Conservation (phyloP, 2,888 invertebrate genomes). For the Platycnemis pennipes region DNA sequence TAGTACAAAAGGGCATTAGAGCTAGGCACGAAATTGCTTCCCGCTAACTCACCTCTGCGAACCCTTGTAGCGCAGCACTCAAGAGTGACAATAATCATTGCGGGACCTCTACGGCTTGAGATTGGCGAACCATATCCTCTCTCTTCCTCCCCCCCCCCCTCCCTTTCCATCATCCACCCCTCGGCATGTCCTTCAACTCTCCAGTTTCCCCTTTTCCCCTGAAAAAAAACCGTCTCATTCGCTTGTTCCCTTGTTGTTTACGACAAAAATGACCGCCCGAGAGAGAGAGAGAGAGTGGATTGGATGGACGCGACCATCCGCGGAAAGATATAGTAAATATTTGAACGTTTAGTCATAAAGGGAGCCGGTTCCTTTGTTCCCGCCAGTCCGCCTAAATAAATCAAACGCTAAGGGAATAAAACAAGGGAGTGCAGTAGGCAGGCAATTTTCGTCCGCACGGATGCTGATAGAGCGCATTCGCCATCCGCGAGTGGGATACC, state of each 20-base stretch:
- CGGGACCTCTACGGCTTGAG: neutral
- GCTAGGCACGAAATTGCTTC: neutral
- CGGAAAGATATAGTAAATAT: neutral
- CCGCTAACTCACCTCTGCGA: neutral
- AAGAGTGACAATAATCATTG: constrained; percentile 17
- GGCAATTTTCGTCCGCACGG: neutral
- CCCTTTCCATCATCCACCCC: too few relatives aligned
- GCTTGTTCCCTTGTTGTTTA: neutral
- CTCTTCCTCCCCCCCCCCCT: neutral
- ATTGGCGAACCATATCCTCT: neutral
- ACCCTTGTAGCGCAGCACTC: neutral
- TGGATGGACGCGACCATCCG: neutral
- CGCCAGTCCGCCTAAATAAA: neutral
- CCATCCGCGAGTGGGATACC: neutral
- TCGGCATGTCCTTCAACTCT: neutral
- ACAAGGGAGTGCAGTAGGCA: neutral
- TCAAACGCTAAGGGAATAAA: neutral
- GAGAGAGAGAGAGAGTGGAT: neutral
- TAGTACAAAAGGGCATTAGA: neutral
- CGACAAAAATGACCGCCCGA: neutral
- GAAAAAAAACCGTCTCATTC: neutral
- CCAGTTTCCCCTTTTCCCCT: neutral
- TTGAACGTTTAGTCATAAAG: neutral
- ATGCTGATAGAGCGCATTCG: neutral
- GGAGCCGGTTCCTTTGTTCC: neutral